Evolutionary conservation across 2,113 vertebrate genomes (phyloP).

Genomic region (Gasterosteus aculeatus): DNA sequence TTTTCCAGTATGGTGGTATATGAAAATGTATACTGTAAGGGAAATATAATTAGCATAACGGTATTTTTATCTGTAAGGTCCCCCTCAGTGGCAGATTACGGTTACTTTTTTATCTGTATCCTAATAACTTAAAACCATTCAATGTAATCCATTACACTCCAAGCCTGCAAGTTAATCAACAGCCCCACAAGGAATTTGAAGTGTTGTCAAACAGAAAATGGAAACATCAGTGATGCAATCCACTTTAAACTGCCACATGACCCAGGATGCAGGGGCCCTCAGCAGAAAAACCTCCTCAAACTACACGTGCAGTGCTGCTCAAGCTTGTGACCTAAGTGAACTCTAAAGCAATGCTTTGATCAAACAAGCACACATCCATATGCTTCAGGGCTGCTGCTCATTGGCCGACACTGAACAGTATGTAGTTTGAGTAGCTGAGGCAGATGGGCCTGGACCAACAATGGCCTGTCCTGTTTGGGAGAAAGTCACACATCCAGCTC

Average conservation of each 20-base stretch:
- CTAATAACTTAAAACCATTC: background rate
- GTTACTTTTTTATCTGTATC: background rate
- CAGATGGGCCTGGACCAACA: conserved; percentile 57
- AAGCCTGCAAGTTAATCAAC: background rate
- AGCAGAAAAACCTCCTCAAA: background rate
- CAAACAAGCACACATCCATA: conserved; percentile 16
- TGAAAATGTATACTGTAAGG: background rate
- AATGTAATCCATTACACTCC: background rate
- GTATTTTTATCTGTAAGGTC: background rate
- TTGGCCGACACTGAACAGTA: conserved; percentile 36
- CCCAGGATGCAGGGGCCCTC: background rate
- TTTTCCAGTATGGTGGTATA: background rate
- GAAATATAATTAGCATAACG: background rate
- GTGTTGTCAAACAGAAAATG: background rate
- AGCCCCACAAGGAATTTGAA: background rate
- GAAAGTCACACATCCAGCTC: conserved; percentile 65
- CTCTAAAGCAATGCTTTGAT: conserved; percentile 7
- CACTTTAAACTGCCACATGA: background rate
- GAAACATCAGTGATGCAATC: background rate
- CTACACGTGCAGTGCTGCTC: background rate
- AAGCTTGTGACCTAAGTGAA: background rate
- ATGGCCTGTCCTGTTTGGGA: conserved; percentile 50
- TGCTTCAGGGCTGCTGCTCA: conserved; percentile 1
- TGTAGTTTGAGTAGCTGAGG: conserved; percentile 40
- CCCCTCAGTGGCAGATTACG: background rate